Percentiles rank a stretch among this genome's conserved stretches.
These are phyloP conservation scores for Drosophila infuscata DNA, from an alignment of 2,888 invertebrate genomes.

Conservation along the genomic window DNA sequence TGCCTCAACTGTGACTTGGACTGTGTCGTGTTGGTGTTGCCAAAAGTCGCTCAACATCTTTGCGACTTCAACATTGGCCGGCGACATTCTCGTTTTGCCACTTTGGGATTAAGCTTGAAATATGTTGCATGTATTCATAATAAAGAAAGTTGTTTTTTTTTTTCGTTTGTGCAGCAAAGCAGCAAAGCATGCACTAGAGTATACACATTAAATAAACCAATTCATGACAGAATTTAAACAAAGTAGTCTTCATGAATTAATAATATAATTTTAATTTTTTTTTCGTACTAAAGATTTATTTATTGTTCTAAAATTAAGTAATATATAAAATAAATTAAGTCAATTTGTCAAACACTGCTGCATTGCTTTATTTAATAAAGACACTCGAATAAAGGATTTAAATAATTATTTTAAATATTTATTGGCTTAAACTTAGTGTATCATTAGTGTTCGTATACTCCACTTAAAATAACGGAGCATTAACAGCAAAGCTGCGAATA, in stretches of 20 bases:
- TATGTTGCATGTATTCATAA: slow-evolving; percentile 71
- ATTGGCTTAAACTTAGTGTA: neutral
- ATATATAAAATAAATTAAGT: neutral
- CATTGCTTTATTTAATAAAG: neutral
- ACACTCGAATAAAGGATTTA: neutral
- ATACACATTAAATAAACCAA: neutral
- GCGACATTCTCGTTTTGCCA: slow-evolving; percentile 77
- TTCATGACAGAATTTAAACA: neutral
- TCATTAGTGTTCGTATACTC: neutral
- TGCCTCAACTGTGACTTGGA: slow-evolving; percentile 6
- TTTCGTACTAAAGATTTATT: neutral
- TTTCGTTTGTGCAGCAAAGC: slow-evolving; percentile 8
- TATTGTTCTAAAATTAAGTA: neutral
- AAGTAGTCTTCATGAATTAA: neutral
- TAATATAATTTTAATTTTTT: neutral
- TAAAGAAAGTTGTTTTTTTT: slow-evolving; percentile 40
- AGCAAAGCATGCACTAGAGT: slow-evolving; percentile 37
- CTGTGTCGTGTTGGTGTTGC: slow-evolving; percentile 34
- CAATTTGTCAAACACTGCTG: neutral
- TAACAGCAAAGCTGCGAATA: neutral
- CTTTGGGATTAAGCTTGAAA: slow-evolving; percentile 79
- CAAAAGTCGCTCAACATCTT: slow-evolving; percentile 73
- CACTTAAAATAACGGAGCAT: neutral
- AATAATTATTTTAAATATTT: neutral
- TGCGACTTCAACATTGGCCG: slow-evolving; percentile 56